Conservation (phyloP, 2,113 vertebrate species). For the Paracyprichromis sp. region DNA sequence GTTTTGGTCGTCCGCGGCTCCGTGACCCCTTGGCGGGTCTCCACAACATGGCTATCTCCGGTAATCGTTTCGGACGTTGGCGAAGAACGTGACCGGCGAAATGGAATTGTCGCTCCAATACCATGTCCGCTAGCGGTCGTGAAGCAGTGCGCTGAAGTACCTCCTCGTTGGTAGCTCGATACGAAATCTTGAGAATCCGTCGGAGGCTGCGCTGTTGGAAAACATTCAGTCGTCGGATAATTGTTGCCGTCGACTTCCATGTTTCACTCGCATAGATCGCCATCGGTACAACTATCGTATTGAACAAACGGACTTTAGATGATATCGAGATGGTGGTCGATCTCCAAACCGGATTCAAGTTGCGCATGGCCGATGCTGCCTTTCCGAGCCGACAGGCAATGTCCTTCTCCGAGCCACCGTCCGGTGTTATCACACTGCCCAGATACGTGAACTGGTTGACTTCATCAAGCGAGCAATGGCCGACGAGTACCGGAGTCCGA, state of each 20-base stretch:
- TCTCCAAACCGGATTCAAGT: not conserved
- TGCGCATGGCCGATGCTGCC: not conserved
- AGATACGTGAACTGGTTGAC: not conserved
- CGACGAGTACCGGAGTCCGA: not conserved
- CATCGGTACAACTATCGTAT: fast-evolving
- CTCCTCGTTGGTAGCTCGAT: not conserved
- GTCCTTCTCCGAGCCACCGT: not conserved
- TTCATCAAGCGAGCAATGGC: not conserved
- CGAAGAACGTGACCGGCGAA: fast-evolving
- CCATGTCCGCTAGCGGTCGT: not conserved
- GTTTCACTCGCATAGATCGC: fast-evolving
- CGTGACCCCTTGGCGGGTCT: not conserved
- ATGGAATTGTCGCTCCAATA: fast-evolving
- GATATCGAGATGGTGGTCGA: not conserved
- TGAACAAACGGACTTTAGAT: not conserved
- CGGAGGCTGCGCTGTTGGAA: not conserved
- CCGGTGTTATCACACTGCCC: not conserved
- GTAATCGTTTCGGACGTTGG: fast-evolving
- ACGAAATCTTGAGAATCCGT: not conserved
- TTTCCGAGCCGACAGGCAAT: not conserved
- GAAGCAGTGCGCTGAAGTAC: not conserved
- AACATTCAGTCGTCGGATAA: not conserved
- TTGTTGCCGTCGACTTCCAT: not conserved
- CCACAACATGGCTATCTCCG: fast-evolving
- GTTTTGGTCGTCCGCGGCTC: not conserved